Conservation (phyloP, 2,888 invertebrate genomes). For the Leptogaster cylindrica region DNA sequence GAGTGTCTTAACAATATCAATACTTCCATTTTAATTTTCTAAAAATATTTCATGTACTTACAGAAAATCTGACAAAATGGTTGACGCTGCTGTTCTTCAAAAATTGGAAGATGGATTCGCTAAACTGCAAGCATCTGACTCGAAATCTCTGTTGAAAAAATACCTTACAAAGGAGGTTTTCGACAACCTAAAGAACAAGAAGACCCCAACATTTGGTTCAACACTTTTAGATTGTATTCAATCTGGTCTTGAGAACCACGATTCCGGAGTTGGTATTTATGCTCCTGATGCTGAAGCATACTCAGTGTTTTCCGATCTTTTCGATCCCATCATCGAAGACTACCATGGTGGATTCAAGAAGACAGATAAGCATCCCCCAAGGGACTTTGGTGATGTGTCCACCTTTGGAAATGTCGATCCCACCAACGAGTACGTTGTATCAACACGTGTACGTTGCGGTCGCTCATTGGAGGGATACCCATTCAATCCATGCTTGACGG, state of each 20-base stretch:
- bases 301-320: slow-evolving; percentile 87
- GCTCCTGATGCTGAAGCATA: slow-evolving; percentile 97
- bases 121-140: slow-evolving; percentile 86
- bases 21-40: slow-evolving; percentile 52
- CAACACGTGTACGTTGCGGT: slow-evolving; percentile 95
- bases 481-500: slow-evolving; percentile 96
- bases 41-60: no score
- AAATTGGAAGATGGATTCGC: slow-evolving; percentile 90
- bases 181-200: slow-evolving; percentile 89
- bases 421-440: slow-evolving; percentile 86
- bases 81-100: slow-evolving; percentile 88
- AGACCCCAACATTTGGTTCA: slow-evolving; percentile 88
- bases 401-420: slow-evolving; percentile 93
- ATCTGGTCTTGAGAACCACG: slow-evolving; percentile 96
- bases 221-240: slow-evolving; percentile 93
- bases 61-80: slow-evolving; percentile 82
- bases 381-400: slow-evolving; percentile 92
- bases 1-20: no score
- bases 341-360: slow-evolving; percentile 96
- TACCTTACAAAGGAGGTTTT: slow-evolving; percentile 90
- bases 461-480: slow-evolving; percentile 94
- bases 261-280: slow-evolving; percentile 96
- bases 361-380: slow-evolving; percentile 90
- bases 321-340: slow-evolving; percentile 97
- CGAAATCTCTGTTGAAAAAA: slow-evolving; percentile 96